Percentiles rank a stretch among this genome's conserved stretches.
These are phyloP conservation scores for Oreochromis grahami DNA, from an alignment of 2,797 vertebrate genomes.

Conservation along the genomic window DNA sequence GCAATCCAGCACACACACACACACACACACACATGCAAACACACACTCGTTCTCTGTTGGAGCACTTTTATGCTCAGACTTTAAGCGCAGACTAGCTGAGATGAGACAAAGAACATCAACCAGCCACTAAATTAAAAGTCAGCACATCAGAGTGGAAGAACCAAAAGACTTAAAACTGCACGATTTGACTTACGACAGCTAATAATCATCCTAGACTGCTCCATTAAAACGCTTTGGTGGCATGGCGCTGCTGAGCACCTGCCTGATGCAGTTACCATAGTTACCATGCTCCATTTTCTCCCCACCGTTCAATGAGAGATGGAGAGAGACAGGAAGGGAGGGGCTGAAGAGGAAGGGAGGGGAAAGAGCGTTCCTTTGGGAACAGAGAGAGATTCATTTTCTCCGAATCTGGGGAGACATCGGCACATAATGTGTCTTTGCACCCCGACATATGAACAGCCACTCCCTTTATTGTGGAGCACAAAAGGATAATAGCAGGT, in stretches of 20 bases:
- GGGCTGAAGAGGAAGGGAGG: constrained; percentile 11
- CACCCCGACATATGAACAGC: constrained; percentile 23
- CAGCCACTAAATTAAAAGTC: constrained; percentile 1
- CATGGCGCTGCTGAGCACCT: constrained; percentile 48
- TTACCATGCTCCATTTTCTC: constrained; percentile 76
- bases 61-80: constrained; percentile 33
- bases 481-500: constrained; percentile 50
- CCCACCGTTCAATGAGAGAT: constrained; percentile 39
- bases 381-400: constrained; percentile 49
- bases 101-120: neutral
- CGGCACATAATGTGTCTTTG: constrained; percentile 31
- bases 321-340: constrained; percentile 38
- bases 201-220: neutral
- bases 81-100: constrained; percentile 18
- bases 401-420: constrained; percentile 52
- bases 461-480: constrained; percentile 52
- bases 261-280: constrained; percentile 80
- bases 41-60: constrained; percentile 7
- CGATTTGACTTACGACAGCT: neutral
- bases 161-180: neutral
- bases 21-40: neutral
- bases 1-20: constrained; percentile 37
- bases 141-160: neutral
- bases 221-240: constrained; percentile 23
- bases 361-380: constrained; percentile 32